Evolutionary conservation across 2,888 invertebrate genomes (phyloP), one percentile per base, ranked within the genome.

Genomic region (Nemoura dubitans): DNA sequence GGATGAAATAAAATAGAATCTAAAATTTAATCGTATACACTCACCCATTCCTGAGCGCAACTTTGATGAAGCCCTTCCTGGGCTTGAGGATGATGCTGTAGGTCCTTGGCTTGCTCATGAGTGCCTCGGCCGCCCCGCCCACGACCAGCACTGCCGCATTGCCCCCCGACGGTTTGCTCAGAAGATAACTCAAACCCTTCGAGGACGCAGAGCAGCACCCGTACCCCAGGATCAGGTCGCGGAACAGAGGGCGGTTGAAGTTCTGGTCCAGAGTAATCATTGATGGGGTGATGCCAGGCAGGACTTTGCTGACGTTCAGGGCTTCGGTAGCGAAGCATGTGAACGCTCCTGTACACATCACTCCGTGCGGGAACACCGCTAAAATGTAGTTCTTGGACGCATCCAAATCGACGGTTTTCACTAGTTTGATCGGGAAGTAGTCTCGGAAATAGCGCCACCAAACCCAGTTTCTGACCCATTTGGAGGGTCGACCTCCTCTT

Each of bases 351-450:
- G 95, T 94, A 83, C 96, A 95, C 26, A 98, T 92, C 0, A 98
- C 93, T 0, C 99, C 99, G 91, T 99, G 99, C 0, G 99, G 99
- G 91, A 97, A 98, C 87, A 95, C 94, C 3, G 97, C 97, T 88
- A 97, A 94, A 25, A 98, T 92, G 90, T 98, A 98, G 91, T 97
- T 97, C 89, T 93, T 94, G 76, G 94, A 92, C 0, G 97, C 95
- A 89, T 96, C 95, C 86, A 99, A 90, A 1, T 98, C 97, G 0
- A 93, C 94, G 0, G 97, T 97, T 91, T 97, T 97, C 0, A 97
- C 94, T 77, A 98, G 92, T 87, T 94, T 94, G 28, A 97, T 92
- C 0, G 99, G 98, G 90, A 98, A 99, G 90, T 97, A 99, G 88
- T 82, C 82, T 14, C 82, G 29, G 82, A 82, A 82, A 21, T 82